Conservation (phyloP, 1,140 invertebrate genomes). For the Kradibia gibbosae region DNA sequence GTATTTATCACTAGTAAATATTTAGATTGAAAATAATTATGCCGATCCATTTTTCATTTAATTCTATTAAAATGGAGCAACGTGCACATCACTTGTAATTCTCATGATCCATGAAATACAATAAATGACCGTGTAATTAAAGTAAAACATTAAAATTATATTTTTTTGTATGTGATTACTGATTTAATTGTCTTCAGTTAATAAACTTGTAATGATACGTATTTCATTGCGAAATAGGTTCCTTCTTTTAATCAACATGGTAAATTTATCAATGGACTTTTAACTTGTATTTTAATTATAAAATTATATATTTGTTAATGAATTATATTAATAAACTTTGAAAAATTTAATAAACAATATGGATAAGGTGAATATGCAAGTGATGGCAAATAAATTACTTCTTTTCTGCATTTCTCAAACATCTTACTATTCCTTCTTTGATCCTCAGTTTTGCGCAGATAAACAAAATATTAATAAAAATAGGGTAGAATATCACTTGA, state of each 20-base stretch:
- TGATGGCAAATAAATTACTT: slow-evolving; percentile 52
- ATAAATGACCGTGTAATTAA: slow-evolving; percentile 22
- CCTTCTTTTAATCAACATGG: slow-evolving; percentile 1
- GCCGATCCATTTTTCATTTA: slow-evolving; percentile 19
- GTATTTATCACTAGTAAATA: background rate
- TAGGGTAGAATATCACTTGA: slow-evolving; percentile 84
- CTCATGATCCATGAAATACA: slow-evolving; percentile 18
- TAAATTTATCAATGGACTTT: slow-evolving; percentile 48
- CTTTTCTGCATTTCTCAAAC: slow-evolving; percentile 56
- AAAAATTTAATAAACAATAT: slow-evolving; percentile 67
- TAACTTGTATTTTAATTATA: slow-evolving; percentile 54
- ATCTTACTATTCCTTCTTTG: slow-evolving; percentile 54
- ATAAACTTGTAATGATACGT: slow-evolving; percentile 9
- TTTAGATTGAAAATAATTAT: slow-evolving; percentile 25
- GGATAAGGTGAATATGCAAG: slow-evolving; percentile 62
- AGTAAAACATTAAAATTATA: slow-evolving; percentile 35
- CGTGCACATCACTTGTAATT: slow-evolving; percentile 10
- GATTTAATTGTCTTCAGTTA: slow-evolving; percentile 44
- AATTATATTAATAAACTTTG: slow-evolving; percentile 64
- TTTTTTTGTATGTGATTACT: slow-evolving; percentile 27
- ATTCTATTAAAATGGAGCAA: slow-evolving; percentile 28
- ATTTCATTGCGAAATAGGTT: slow-evolving; percentile 31
- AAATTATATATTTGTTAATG: slow-evolving; percentile 66
- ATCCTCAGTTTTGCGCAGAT: slow-evolving; percentile 56
- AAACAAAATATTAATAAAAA: slow-evolving; percentile 52